Evolutionary conservation across 2,113 vertebrate species (phyloP), one percentile per base, ranked within the genome.

Genomic region (Chloropsis hardwickii): DNA sequence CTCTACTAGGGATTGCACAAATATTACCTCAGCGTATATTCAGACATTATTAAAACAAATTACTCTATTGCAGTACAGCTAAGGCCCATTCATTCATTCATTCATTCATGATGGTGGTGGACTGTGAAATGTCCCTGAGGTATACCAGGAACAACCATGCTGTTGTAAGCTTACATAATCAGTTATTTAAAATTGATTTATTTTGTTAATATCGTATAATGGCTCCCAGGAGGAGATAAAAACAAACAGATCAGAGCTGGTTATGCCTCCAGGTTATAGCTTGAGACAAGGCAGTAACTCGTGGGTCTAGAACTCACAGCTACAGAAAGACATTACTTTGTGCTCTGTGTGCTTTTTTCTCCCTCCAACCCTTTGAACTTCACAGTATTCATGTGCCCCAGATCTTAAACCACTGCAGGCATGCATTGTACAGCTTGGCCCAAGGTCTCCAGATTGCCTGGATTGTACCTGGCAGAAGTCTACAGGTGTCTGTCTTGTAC

Each of bases 1-100:
- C 74, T 45, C 57, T 81, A 82, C 90, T 93, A 97, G 80, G 81
- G 56, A 74, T 95, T 85, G 91, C 80, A 84, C 93, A 88, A 94
- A 86, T 95, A 97, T 98, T 98, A 97, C 97, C 92, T 98, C 97
- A 98, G 91, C 93, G 89, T 92, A 77, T 86, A 61, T 90, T 95
- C 97, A 97, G 97, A 97, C 95, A 78, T 96, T 97, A 97, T 96
- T 98, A 98, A 98, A 98, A 98, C 97, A 98, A 98, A 98, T 98
- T 91, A 94, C 95, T 86, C 86, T 88, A 9, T 78, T 74, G 88
- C 95, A 86, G 65, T 69, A 62, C 83, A 91, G 97, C 91, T 95
- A 90, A 91, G 92, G 10, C 72, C 71, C 79, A 95, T 95, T 96
- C 94, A 97, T 92, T 96, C 96, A 97, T 92, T 96, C 96, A 80